Base-by-base conservation (phyloP, 2,797 vertebrate genomes). In the Nasua narica region DNA sequence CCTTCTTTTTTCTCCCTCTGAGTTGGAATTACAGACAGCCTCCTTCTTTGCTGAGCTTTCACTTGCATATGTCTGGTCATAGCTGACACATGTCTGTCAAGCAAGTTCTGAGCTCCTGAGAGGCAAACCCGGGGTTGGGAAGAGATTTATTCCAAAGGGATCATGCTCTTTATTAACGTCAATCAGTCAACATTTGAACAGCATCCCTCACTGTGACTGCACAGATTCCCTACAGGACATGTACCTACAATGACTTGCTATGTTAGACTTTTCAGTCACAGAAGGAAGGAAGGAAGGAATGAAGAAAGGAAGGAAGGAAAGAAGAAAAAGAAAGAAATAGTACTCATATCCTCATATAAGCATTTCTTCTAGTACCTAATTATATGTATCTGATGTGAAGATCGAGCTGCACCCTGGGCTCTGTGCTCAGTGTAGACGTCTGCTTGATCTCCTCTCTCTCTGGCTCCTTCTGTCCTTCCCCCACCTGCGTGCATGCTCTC, bases 21-120 rank as follows among this genome's bases (percentile, higher is more conserved):
- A 94, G 29, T 91, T 48, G 77, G 35, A 94, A 87, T 60, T 82
- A 8, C 21, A 93, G 23, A 46, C 10, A 74, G n/a, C 15, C 76
- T 92, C 60, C 9, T 35, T 83, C 40, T 60, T 91, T 56, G 46
- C 74, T 48, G 18, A 85, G 11, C 48, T 82, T 92, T 67, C 32
- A 29, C 37, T 54, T 86, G 52, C 32, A 32, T 18, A 7, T 70
- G 48, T 89, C 90, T 96, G 52, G 86, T 91, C 82, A 96, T 40
- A 93, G 21, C 43, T 93, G 76, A 79, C 50, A 94, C 6, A 72
- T 95, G 87, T 90, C 92, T 95, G n/a, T 97, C 90, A 96, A 10
- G 18, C 23, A 65, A 35, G 43, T 54, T 54, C 35, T 90, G 74
- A 79, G 54, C n/a, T 95, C 74, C 88, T 56, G 74, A 27, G 92